Evolutionary conservation across 2,888 invertebrate species (phyloP).

Genomic region (Druceiella hillmani): DNA sequence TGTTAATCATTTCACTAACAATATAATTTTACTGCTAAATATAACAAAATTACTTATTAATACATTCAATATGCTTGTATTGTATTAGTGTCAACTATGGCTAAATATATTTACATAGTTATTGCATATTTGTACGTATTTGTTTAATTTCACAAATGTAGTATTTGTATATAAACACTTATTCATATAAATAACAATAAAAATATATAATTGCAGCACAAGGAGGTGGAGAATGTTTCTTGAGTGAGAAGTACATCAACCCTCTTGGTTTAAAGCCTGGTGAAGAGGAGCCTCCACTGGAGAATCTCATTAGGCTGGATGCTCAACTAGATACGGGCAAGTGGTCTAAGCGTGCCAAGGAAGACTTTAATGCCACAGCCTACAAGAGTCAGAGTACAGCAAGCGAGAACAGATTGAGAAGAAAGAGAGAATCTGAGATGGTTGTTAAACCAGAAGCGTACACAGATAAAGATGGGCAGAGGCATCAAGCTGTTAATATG

Average conservation of each 20-base stretch:
- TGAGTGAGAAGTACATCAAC: slow-evolving; percentile 57
- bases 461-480: slow-evolving; percentile 62
- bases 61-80: too few relatives aligned
- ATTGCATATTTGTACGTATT: too few relatives aligned
- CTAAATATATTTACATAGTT: too few relatives aligned
- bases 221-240: slow-evolving; percentile 61
- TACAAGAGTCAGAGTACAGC: slow-evolving; percentile 32
- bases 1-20: too few relatives aligned
- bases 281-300: slow-evolving; percentile 41
- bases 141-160: too few relatives aligned
- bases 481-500: slow-evolving; percentile 69
- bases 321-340: slow-evolving; percentile 37
- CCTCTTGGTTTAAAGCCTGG: slow-evolving; percentile 56
- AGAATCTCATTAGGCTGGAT: slow-evolving; percentile 43
- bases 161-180: too few relatives aligned
- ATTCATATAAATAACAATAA: too few relatives aligned
- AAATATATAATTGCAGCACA: slow-evolving; percentile 42
- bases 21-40: too few relatives aligned
- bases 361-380: slow-evolving; percentile 33
- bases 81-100: too few relatives aligned
- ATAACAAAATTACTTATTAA: too few relatives aligned
- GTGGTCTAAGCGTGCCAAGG: slow-evolving; percentile 37
- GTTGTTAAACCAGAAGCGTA: slow-evolving; percentile 67
- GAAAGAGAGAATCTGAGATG: slow-evolving; percentile 61
- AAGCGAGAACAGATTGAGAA: slow-evolving; percentile 44